Base-by-base conservation (phyloP, 92 coral and sea anemone species). In the Porites lobata region DNA sequence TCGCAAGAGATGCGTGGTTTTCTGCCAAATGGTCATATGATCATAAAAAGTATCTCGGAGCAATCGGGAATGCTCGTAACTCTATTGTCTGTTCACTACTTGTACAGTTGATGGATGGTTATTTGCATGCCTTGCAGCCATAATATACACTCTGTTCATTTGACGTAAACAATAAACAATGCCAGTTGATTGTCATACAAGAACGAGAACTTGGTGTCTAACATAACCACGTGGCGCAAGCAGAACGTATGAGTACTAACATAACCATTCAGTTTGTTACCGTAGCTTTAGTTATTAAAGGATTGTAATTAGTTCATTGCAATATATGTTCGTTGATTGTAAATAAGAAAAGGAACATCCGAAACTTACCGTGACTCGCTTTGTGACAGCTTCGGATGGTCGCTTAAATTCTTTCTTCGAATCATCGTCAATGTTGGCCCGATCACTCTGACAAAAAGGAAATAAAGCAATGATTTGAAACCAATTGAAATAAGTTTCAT, bases 141-240 rank as follows among this genome's bases (percentile, higher is more conserved):
- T 71, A 24, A 71, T 71, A 71, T 71, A 32, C n/a, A 47, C 76
- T 1, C 38, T 71, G 76, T 24, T 71, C 76, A 71, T 11, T 71
- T 71, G 10, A 1, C 9, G 22, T 21, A 76, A 76, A 20, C 50
- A 20, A 50, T 75, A 75, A 76, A 21, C 50, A 20, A 76, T 76
- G 80, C 80, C 64, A 76, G 18, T 76, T 76, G 18, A 53, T 76
- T 76, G 80, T 8, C 43, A 76, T 76, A 76, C 80, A 2, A 29
- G 32, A 29, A 29, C 32, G 50, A 76, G 80, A 56, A 76, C 80
- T 20, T 56, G 80, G 80, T 76, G 80, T 76, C 66, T 7, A 76
- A 76, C 80, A 76, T 76, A 52, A 20, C 47, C 80, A 76, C 65
- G 66, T 76, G 80, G 80, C 80, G 65, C 80, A 76, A 76, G 26